These are phyloP conservation scores for Luehdorfia chinensis DNA, from an alignment of 1,140 invertebrate genomes.

Conservation along the genomic window DNA sequence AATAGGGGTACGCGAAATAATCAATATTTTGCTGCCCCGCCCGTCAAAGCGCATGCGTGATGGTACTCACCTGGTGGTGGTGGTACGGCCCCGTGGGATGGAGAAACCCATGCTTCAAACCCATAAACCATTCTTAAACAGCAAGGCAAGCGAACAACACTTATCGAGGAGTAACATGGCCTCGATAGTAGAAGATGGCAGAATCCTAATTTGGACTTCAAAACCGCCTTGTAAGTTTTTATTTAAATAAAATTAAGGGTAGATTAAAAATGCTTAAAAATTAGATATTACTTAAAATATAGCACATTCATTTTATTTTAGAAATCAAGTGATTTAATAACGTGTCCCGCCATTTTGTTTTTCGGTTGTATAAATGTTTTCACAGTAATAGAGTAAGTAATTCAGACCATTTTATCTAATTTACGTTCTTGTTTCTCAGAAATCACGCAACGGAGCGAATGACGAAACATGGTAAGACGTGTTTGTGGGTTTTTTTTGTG, in stretches of 20 bases:
- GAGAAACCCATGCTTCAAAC: slow-evolving; percentile 41
- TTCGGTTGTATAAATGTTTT: neutral
- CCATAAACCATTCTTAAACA: slow-evolving; percentile 44
- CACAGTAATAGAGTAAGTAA: neutral
- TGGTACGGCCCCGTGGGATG: slow-evolving; percentile 49
- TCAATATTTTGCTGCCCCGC: slow-evolving; percentile 64
- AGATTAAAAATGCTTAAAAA: neutral
- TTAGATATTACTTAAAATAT: neutral
- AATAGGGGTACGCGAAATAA: slow-evolving; percentile 57
- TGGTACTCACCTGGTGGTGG: slow-evolving; percentile 48
- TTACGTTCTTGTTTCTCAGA: slow-evolving; percentile 25
- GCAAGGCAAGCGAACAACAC: slow-evolving; percentile 28
- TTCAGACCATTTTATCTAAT: slow-evolving; percentile 3
- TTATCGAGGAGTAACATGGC: slow-evolving; percentile 19
- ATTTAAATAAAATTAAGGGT: neutral
- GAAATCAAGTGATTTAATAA: neutral
- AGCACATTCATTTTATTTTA: too few relatives aligned
- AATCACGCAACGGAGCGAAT: slow-evolving; percentile 12
- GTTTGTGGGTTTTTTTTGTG: slow-evolving; percentile 29
- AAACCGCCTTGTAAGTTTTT: slow-evolving; percentile 1
- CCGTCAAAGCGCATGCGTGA: slow-evolving; percentile 57
- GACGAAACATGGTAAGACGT: slow-evolving; percentile 39
- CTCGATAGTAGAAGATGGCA: neutral
- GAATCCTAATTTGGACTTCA: neutral
- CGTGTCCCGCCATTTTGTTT: neutral